phyloP scores from a whole-genome alignment of 1,140 invertebrate genomes.

The Colletes gigas region DNA sequence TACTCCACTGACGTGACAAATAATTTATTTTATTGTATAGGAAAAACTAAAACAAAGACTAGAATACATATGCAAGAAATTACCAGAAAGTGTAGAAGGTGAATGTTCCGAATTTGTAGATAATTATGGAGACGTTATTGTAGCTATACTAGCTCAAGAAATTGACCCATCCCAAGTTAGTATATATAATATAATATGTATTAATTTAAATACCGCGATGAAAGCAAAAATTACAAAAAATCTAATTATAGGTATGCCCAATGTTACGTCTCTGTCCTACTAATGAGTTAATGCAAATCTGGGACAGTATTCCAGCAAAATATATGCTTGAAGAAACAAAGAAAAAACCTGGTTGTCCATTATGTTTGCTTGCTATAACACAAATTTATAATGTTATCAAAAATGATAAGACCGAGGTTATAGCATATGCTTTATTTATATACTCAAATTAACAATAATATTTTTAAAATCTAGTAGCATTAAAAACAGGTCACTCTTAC shows the following conservation, averaged over 20 bases:
- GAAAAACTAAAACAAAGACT: constrained; percentile 85
- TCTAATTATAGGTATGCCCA: constrained; percentile 83
- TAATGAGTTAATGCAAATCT: constrained; percentile 73
- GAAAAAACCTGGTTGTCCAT: constrained; percentile 86
- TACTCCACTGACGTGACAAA: neutral
- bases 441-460: neutral
- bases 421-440: neutral
- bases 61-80: constrained; percentile 84
- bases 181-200: constrained; percentile 29
- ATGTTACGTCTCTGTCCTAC: constrained; percentile 83
- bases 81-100: constrained; percentile 84
- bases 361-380: constrained; percentile 90
- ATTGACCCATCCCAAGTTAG: constrained; percentile 88
- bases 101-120: constrained; percentile 89
- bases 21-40: constrained; percentile 73
- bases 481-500: constrained; percentile 38
- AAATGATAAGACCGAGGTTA: constrained; percentile 87
- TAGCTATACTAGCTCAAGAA: constrained; percentile 89
- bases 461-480: neutral
- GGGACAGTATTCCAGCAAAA: constrained; percentile 73
- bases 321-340: constrained; percentile 81
- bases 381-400: constrained; percentile 86
- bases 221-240: neutral
- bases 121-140: constrained; percentile 88
- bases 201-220: neutral